Conservation (phyloP, 2,797 vertebrate genomes). For the Chaunax sp. region DNA sequence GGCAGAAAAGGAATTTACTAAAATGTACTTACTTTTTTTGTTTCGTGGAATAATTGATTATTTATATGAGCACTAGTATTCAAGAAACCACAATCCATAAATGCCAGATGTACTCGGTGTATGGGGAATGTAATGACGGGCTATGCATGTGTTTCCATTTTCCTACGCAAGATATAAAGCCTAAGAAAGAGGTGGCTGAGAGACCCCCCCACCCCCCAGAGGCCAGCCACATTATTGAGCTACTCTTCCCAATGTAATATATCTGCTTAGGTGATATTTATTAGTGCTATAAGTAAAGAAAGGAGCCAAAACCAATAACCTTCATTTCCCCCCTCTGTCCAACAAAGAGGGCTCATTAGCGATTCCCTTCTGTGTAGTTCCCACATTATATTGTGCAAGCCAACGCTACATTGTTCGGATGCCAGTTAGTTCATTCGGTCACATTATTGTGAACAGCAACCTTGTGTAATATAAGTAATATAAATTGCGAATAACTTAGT, state of each 20-base stretch:
- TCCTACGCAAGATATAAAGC: slow-evolving; percentile 33
- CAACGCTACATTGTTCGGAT: slow-evolving; percentile 12
- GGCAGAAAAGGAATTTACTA: neutral
- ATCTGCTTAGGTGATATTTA: slow-evolving; percentile 67
- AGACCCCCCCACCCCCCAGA: slow-evolving; percentile 32
- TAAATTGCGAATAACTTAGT: slow-evolving; percentile 13
- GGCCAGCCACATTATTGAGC: slow-evolving; percentile 53
- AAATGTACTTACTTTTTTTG: neutral
- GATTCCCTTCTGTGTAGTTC: slow-evolving; percentile 20
- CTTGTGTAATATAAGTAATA: slow-evolving; percentile 14
- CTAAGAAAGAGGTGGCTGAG: slow-evolving; percentile 39
- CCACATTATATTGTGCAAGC: slow-evolving; percentile 33
- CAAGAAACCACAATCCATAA: slow-evolving; percentile 22
- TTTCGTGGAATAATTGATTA: slow-evolving; percentile 13
- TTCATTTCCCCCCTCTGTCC: slow-evolving; percentile 41
- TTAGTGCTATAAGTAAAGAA: slow-evolving; percentile 56
- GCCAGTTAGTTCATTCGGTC: slow-evolving; percentile 28
- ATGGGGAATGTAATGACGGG: slow-evolving; percentile 31
- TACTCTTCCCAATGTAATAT: slow-evolving; percentile 47
- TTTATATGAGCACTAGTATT: slow-evolving; percentile 11
- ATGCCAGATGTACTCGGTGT: slow-evolving; percentile 23
- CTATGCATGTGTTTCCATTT: slow-evolving; percentile 46
- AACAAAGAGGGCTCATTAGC: slow-evolving; percentile 48
- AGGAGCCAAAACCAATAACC: slow-evolving; percentile 49
- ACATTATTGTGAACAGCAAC: slow-evolving; percentile 9